Evolutionary conservation across 2,113 vertebrate genomes (phyloP).

Genomic region (Haemorhous mexicanus): DNA sequence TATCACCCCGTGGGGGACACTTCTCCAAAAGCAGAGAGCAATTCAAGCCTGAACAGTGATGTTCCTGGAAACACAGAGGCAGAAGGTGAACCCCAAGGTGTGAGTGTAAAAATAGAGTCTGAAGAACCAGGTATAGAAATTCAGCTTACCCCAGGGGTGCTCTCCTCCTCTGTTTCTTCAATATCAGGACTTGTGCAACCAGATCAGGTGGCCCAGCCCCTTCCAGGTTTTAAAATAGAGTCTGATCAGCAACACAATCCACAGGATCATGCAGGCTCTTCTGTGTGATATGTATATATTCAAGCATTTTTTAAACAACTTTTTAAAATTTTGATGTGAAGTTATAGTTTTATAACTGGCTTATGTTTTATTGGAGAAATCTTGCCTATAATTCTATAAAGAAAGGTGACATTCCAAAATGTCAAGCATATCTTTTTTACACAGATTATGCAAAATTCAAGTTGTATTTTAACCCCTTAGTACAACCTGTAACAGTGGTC

Average conservation of each 20-base stretch:
- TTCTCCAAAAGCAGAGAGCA: slow-evolving; percentile 59
- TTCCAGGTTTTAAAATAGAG: slow-evolving; percentile 75
- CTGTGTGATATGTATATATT: slow-evolving; percentile 81
- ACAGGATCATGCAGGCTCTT: slow-evolving; percentile 70
- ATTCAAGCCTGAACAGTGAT: slow-evolving; percentile 67
- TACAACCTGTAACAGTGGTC: slow-evolving; percentile 82
- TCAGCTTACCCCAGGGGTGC: slow-evolving; percentile 65
- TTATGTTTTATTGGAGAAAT: slow-evolving; percentile 86
- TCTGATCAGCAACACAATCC: slow-evolving; percentile 73
- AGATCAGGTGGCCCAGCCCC: slow-evolving; percentile 67
- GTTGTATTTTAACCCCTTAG: slow-evolving; percentile 84
- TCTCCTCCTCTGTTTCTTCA: slow-evolving; percentile 61
- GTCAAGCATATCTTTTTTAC: slow-evolving; percentile 86
- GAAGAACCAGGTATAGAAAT: slow-evolving; percentile 76
- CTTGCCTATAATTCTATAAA: slow-evolving; percentile 87
- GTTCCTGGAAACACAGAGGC: slow-evolving; percentile 69
- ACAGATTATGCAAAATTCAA: slow-evolving; percentile 85
- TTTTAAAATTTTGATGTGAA: slow-evolving; percentile 88
- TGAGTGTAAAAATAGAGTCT: slow-evolving; percentile 73
- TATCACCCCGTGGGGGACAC: slow-evolving; percentile 81
- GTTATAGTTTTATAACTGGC: slow-evolving; percentile 88
- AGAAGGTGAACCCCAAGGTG: slow-evolving; percentile 68
- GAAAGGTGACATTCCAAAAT: slow-evolving; percentile 86
- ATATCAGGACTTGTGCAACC: slow-evolving; percentile 71
- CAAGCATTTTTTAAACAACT: slow-evolving; percentile 81